A percentile compares a stretch with the other conserved stretches of the same genome.
phyloP scores from a whole-genome alignment of 2,113 vertebrate genomes.

The Petromus typicus region DNA sequence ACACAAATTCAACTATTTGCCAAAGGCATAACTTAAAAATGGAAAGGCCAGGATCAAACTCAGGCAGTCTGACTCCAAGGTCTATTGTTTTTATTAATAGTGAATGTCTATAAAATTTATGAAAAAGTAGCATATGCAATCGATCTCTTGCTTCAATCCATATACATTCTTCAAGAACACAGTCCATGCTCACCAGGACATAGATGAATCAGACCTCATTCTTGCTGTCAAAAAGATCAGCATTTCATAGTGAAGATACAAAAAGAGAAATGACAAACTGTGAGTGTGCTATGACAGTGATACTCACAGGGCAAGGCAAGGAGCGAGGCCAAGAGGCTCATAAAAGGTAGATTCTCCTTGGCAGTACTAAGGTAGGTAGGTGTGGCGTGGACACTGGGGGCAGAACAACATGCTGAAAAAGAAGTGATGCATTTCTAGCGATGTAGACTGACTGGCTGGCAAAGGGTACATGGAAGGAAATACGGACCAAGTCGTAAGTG shows the following conservation, averaged over 20 bases:
- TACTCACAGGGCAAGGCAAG: background rate
- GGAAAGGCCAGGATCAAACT: background rate
- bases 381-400: background rate
- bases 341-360: background rate
- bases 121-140: background rate
- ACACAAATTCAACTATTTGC: background rate
- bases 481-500: background rate
- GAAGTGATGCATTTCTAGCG: background rate
- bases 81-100: background rate
- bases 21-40: slow-evolving; percentile 39
- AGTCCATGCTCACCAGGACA: background rate
- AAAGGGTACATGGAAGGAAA: background rate
- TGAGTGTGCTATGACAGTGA: background rate
- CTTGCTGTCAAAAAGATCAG: background rate
- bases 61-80: background rate
- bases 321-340: background rate
- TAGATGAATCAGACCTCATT: background rate
- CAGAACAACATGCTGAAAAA: background rate
- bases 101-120: background rate
- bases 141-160: background rate
- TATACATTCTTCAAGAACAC: background rate
- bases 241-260: background rate
- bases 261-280: background rate
- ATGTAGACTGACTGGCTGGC: background rate
- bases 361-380: background rate